A percentile compares a stretch with the other conserved stretches of the same genome.
Conservation (phyloP, 2,113 vertebrate species). For the Lampris incognitus region DNA sequence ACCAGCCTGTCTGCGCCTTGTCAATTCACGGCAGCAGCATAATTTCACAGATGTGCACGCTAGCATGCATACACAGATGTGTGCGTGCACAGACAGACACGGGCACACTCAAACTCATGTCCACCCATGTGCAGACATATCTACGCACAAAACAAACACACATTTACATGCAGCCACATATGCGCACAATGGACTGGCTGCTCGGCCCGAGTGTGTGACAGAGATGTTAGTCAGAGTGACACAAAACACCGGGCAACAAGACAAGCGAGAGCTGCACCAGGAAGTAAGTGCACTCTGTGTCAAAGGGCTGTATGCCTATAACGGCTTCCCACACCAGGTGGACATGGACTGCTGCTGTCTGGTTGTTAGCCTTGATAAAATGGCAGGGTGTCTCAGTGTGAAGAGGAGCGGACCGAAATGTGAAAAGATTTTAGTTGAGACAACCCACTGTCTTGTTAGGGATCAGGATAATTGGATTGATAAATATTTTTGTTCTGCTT, state of each 20-base stretch:
- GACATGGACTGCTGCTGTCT: conserved; percentile 39
- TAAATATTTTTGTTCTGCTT: conserved; percentile 13
- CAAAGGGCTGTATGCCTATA: conserved; percentile 44
- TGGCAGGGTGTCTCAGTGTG: conserved; percentile 40
- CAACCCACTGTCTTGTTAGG: conserved; percentile 12
- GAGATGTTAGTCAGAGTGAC: conserved; percentile 56
- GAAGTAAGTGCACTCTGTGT: conserved; percentile 62
- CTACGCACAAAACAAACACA: neutral
- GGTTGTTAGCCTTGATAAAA: conserved; percentile 46
- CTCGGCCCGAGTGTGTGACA: conserved; percentile 43
- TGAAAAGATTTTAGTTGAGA: conserved; percentile 41
- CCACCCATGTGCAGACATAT: neutral
- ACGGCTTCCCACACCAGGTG: conserved; percentile 60
- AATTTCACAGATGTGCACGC: conserved; percentile 25
- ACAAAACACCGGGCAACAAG: conserved; percentile 53
- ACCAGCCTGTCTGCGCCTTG: conserved; percentile 28
- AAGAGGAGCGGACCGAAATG: conserved; percentile 20
- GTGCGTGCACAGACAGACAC: neutral
- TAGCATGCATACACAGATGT: conserved; percentile 6
- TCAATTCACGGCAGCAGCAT: conserved; percentile 25
- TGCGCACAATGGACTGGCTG: conserved; percentile 27
- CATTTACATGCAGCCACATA: neutral
- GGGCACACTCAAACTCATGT: conserved; percentile 2
- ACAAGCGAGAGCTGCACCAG: conserved; percentile 75
- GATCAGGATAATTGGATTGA: conserved; percentile 9